phyloP scores from a whole-genome alignment of 2,888 invertebrate genomes.

The Aromia moschata region DNA sequence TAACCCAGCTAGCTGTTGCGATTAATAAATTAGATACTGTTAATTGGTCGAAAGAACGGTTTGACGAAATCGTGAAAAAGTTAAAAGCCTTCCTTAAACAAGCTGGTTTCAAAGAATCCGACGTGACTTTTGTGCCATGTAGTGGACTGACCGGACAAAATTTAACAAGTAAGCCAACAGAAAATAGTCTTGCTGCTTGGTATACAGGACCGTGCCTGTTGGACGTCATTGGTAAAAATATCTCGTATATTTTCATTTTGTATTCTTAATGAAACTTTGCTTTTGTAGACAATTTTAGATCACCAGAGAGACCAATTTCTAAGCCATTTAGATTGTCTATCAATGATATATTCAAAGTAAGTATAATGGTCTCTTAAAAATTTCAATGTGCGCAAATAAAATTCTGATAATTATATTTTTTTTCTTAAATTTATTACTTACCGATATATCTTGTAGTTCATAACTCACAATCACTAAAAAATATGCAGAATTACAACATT shows the following conservation, averaged over 20 bases:
- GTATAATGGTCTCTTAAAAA: too few relatives aligned
- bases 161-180: slow-evolving; percentile 74
- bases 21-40: slow-evolving; percentile 98
- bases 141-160: slow-evolving; percentile 98
- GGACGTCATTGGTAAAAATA: slow-evolving; percentile 84
- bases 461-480: too few relatives aligned
- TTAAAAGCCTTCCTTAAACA: slow-evolving; percentile 86
- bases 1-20: slow-evolving; percentile 92
- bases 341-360: slow-evolving; percentile 92
- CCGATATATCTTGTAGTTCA: too few relatives aligned
- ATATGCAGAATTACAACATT: too few relatives aligned
- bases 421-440: too few relatives aligned
- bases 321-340: slow-evolving; percentile 93
- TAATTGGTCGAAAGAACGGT: slow-evolving; percentile 91
- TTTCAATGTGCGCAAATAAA: too few relatives aligned
- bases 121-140: slow-evolving; percentile 91
- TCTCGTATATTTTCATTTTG: not conserved
- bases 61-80: slow-evolving; percentile 87
- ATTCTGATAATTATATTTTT: too few relatives aligned
- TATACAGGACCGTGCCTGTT: slow-evolving; percentile 87
- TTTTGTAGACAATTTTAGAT: slow-evolving; percentile 78
- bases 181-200: slow-evolving; percentile 73
- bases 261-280: slow-evolving; percentile 12
- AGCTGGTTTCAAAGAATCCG: slow-evolving; percentile 88
- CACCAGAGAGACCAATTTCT: slow-evolving; percentile 85